Percentiles rank a stretch among this genome's conserved stretches.
Evolutionary conservation across 2,888 invertebrate species (phyloP).

Genomic region (Dynastes hyllus): DNA sequence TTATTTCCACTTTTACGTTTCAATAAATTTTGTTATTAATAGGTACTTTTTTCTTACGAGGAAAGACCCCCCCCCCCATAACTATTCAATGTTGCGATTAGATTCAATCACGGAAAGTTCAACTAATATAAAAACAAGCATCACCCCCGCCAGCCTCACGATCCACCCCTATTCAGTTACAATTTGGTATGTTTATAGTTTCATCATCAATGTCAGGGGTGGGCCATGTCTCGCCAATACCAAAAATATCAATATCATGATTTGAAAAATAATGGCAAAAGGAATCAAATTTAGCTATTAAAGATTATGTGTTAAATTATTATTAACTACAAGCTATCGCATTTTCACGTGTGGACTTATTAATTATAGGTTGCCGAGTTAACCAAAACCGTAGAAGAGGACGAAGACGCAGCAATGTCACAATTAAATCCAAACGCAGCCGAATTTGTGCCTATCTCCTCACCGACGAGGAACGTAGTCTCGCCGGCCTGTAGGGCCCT

Average conservation of each 20-base stretch:
- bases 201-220: no score
- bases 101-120: background rate
- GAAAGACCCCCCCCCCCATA: no score
- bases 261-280: background rate
- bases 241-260: background rate
- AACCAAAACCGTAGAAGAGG: conserved; percentile 66
- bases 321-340: no score
- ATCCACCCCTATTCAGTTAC: background rate
- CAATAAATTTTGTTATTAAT: no score
- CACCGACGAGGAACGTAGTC: conserved; percentile 74
- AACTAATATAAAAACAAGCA: no score
- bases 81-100: no score
- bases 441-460: conserved; percentile 83
- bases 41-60: no score
- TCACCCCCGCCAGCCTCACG: background rate
- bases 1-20: no score
- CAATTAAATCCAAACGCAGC: conserved; percentile 89
- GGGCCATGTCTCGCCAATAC: no score
- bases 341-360: background rate
- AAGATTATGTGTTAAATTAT: background rate
- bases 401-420: conserved; percentile 73
- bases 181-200: no score
- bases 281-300: background rate
- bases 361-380: conserved; percentile 63
- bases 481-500: conserved; percentile 68